Conservation (phyloP, 2,797 vertebrate species). For the Arctocebus calabarensis region DNA sequence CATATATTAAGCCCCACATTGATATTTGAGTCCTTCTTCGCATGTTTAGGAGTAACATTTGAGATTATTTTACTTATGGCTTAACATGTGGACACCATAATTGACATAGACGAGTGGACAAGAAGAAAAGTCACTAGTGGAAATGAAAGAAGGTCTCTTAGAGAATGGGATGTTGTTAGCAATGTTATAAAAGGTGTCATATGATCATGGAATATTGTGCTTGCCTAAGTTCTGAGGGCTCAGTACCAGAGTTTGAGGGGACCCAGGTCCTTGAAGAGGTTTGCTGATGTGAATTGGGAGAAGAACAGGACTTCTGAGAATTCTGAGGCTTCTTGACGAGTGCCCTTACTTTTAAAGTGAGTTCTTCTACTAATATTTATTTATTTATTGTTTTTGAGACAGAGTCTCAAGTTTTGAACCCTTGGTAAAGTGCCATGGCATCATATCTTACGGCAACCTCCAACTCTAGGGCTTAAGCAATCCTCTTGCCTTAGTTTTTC, state of each 20-base stretch:
- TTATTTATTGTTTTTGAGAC: no score
- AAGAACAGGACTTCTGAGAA: neutral
- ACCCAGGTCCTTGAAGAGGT: neutral
- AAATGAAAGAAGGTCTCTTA: constrained; percentile 23
- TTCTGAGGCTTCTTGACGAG: neutral
- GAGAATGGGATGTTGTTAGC: constrained; percentile 12
- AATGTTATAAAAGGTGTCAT: constrained; percentile 21
- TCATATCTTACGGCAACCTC: no score
- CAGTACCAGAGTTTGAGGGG: neutral
- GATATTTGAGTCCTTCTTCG: neutral
- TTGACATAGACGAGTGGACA: neutral
- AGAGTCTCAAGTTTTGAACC: no score
- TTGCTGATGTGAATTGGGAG: constrained; percentile 18
- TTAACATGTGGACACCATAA: constrained; percentile 11
- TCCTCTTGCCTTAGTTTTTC: no score
- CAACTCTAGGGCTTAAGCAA: no score
- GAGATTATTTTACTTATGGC: constrained; percentile 46
- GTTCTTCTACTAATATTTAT: neutral
- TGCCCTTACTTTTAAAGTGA: neutral
- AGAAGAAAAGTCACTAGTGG: constrained; percentile 38
- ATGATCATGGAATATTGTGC: neutral
- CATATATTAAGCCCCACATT: neutral
- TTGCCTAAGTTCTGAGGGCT: neutral
- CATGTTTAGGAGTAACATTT: constrained; percentile 37
- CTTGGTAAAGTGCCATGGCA: no score